phyloP scores from a whole-genome alignment of 2,113 vertebrate species.

The Eupsittula cactorum region DNA sequence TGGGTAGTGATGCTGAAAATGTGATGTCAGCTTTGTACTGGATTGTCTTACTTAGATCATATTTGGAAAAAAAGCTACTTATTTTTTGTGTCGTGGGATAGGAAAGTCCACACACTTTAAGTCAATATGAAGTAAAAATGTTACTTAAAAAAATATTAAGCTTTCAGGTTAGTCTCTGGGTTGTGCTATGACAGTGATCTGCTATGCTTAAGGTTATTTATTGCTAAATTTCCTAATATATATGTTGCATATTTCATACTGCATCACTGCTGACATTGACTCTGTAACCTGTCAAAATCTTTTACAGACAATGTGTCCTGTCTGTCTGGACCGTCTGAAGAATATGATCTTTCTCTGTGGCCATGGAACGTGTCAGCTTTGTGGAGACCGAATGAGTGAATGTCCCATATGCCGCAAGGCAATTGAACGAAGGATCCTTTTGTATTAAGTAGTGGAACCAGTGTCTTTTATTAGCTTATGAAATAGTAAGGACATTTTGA shows the following conservation, averaged over 20 bases:
- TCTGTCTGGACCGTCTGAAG: slow-evolving; percentile 98
- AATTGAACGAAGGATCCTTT: slow-evolving; percentile 95
- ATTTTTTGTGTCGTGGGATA: background rate
- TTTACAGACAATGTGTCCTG: slow-evolving; percentile 96
- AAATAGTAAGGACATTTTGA: background rate
- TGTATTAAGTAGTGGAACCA: slow-evolving; percentile 81
- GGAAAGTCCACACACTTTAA: background rate
- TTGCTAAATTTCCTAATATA: background rate
- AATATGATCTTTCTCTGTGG: slow-evolving; percentile 99
- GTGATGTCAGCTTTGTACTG: background rate
- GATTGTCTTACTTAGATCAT: background rate
- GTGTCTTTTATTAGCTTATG: slow-evolving; percentile 13
- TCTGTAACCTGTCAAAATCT: slow-evolving; percentile 23
- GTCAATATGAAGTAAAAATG: background rate
- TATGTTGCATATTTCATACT: background rate
- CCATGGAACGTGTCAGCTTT: slow-evolving; percentile 96
- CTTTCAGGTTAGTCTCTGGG: background rate
- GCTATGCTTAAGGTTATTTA: background rate
- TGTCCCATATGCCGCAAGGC: slow-evolving; percentile 99
- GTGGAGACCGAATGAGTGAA: slow-evolving; percentile 98
- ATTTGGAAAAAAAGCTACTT: background rate
- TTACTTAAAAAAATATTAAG: background rate
- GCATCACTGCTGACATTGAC: background rate
- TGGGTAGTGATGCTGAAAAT: background rate
- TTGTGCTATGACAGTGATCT: background rate